Evolutionary conservation across 1,140 invertebrate genomes (phyloP).

Genomic region (Drosophila pectinifera): DNA sequence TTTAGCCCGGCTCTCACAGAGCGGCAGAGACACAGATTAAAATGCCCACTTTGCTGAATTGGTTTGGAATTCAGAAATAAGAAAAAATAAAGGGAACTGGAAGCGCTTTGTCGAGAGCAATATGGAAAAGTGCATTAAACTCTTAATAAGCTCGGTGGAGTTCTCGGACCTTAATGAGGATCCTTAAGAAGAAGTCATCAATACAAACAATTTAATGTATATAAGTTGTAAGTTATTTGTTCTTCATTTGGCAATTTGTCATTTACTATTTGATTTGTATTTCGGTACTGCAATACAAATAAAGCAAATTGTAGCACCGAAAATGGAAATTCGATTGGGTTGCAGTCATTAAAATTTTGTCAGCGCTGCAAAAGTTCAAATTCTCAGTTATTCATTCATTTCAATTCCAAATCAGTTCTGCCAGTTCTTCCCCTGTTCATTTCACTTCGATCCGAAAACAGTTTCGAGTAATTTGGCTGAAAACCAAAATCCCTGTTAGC

Average conservation of each 20-base stretch:
- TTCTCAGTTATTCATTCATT: conserved; percentile 59
- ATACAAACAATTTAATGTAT: not conserved
- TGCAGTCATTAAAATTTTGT: conserved; percentile 72
- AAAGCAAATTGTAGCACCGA: conserved; percentile 9
- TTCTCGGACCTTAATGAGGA: conserved; percentile 28
- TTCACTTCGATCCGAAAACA: conserved; percentile 15
- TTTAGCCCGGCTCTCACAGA: conserved; percentile 38
- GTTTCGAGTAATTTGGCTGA: conserved; percentile 69
- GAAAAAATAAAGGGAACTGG: conserved; percentile 11
- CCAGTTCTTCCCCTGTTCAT: not conserved
- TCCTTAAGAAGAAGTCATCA: conserved; percentile 1
- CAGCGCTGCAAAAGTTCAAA: conserved; percentile 58
- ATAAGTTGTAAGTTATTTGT: not conserved
- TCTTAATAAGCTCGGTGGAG: conserved; percentile 47
- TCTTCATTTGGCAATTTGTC: not conserved
- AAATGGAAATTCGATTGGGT: conserved; percentile 40
- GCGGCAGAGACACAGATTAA: conserved; percentile 53
- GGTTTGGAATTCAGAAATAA: conserved; percentile 44
- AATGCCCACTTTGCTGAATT: conserved; percentile 65
- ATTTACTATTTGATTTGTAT: not conserved
- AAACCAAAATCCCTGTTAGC: conserved; percentile 55
- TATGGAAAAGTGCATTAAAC: conserved; percentile 54
- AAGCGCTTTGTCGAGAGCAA: conserved; percentile 42
- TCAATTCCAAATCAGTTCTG: conserved; percentile 67
- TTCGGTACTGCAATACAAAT: not conserved